phyloP scores from a whole-genome alignment of 2,797 vertebrate genomes.

The Ceyx erithaca region DNA sequence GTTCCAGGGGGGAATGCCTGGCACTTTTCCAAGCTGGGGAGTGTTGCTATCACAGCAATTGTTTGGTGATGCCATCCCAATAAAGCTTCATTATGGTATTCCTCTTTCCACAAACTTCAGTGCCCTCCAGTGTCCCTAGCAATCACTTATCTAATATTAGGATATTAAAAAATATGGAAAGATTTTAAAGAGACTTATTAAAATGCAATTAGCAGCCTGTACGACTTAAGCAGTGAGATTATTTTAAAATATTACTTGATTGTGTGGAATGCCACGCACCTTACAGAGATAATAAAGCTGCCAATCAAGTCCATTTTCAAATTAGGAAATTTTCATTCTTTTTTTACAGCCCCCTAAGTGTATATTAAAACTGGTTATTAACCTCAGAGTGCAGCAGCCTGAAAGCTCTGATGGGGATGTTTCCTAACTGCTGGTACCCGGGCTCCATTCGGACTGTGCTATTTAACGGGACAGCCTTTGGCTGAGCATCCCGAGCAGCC shows the following conservation, averaged over 20 bases:
- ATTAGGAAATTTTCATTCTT: conserved; percentile 77
- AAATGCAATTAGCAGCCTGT: conserved; percentile 82
- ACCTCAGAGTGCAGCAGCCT: conserved; percentile 48
- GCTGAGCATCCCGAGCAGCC: neutral
- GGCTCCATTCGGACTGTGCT: neutral
- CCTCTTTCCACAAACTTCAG: conserved; percentile 77
- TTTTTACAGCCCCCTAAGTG: conserved; percentile 80
- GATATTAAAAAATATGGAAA: conserved; percentile 87
- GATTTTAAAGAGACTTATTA: conserved; percentile 86
- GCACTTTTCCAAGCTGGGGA: conserved; percentile 61
- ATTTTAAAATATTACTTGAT: conserved; percentile 82
- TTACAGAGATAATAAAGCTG: conserved; percentile 84
- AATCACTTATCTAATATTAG: conserved; percentile 87
- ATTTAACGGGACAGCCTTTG: conserved; percentile 33
- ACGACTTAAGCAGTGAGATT: conserved; percentile 84
- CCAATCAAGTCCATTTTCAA: conserved; percentile 79
- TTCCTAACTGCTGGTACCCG: conserved; percentile 43
- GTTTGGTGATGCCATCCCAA: conserved; percentile 57
- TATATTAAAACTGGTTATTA: conserved; percentile 79
- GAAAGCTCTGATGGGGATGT: conserved; percentile 14
- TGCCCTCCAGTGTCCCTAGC: conserved; percentile 84
- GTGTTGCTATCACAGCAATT: conserved; percentile 67
- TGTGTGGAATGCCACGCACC: conserved; percentile 82
- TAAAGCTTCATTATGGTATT: conserved; percentile 68
- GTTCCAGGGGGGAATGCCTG: conserved; percentile 50